Percentiles rank a stretch among this genome's conserved stretches.
Conservation (phyloP, 2,797 vertebrate species). For the Chromobotia macracanthus region DNA sequence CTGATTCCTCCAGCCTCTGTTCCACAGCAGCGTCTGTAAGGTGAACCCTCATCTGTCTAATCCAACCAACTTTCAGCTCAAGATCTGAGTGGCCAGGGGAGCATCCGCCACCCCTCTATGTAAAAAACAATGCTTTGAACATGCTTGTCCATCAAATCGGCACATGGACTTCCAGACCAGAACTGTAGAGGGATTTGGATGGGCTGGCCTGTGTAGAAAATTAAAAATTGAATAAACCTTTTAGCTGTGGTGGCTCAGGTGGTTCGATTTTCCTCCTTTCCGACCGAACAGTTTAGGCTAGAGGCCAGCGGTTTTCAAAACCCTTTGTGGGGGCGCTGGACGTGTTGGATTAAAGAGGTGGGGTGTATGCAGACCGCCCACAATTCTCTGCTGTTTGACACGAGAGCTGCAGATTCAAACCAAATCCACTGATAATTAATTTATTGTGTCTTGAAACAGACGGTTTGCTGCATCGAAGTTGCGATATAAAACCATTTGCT, state of each 20-base stretch:
- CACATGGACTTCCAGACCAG: slow-evolving; percentile 1
- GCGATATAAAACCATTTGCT: slow-evolving; percentile 7
- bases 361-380: slow-evolving; percentile 63
- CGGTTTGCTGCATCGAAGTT: neutral
- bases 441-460: neutral
- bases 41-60: slow-evolving; percentile 55
- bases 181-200: slow-evolving; percentile 15
- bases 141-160: slow-evolving; percentile 33
- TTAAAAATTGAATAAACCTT: slow-evolving; percentile 13
- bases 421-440: slow-evolving; percentile 13
- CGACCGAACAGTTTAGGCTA: neutral
- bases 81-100: neutral
- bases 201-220: slow-evolving; percentile 15
- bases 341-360: slow-evolving; percentile 64
- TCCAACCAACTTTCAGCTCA: slow-evolving; percentile 45
- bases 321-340: slow-evolving; percentile 62
- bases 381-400: slow-evolving; percentile 61
- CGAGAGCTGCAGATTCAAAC: slow-evolving; percentile 67
- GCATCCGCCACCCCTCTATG: neutral
- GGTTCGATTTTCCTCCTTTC: neutral
- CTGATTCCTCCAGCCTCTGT: slow-evolving; percentile 43
- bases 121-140: slow-evolving; percentile 12
- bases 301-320: slow-evolving; percentile 21
- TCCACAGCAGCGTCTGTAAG: slow-evolving; percentile 10
- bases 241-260: slow-evolving; percentile 20